phyloP scores from a whole-genome alignment of 2,113 vertebrate species.

The Pseudorhombus dupliciocellatus region DNA sequence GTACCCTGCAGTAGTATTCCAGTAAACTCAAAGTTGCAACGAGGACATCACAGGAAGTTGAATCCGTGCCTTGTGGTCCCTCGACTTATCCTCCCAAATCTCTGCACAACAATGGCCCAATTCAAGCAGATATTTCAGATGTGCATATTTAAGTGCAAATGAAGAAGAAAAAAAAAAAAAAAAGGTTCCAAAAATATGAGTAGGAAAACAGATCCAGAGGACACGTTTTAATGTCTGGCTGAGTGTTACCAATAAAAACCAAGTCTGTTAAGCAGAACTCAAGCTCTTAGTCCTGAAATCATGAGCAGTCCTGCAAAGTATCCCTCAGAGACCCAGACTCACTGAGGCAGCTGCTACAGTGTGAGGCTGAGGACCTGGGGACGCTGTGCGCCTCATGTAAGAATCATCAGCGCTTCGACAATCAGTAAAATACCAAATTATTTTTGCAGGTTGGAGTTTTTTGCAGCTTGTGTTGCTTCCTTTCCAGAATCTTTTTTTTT shows the following conservation, averaged over 20 bases:
- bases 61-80: constrained; percentile 4
- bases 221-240: constrained; percentile 49
- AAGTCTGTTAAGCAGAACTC: background rate
- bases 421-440: no score
- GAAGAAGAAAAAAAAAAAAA: constrained; percentile 18
- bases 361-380: background rate
- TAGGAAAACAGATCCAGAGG: constrained; percentile 65
- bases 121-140: constrained; percentile 55
- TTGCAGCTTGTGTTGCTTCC: no score
- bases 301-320: constrained; percentile 12
- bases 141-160: constrained; percentile 40
- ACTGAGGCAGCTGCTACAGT: constrained; percentile 22
- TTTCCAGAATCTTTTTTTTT: no score
- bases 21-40: background rate
- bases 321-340: constrained; percentile 31
- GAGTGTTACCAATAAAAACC: constrained; percentile 49
- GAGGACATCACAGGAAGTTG: constrained; percentile 15
- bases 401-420: no score
- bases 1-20: background rate
- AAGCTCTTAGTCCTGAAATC: constrained; percentile 1
- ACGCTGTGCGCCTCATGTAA: no score
- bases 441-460: no score
- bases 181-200: constrained; percentile 45
- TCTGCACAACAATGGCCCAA: constrained; percentile 27
- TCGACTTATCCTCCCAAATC: background rate